Base-by-base conservation (phyloP, 2,797 vertebrate species). In the Enteromius mattozi region DNA sequence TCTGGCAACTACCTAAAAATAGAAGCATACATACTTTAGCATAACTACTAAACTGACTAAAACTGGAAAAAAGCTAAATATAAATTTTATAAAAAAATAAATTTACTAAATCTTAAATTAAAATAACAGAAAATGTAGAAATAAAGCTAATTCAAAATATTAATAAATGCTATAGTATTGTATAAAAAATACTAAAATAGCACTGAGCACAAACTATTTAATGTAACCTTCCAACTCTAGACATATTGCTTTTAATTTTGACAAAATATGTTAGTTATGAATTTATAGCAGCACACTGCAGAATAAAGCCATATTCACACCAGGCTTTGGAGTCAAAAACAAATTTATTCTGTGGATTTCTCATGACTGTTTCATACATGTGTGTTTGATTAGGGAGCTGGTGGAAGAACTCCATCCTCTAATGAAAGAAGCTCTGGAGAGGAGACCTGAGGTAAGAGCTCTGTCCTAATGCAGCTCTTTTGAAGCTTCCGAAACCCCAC, bases 391-490 rank as follows among this genome's bases (percentile, higher is more conserved):
- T 89, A 96, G 95, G 79, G 95, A 96, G 84, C 92, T 99, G 14
- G 97, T 99, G 3, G 98, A 99, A 95, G 98, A 99, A 90, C 97
- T 99, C 78, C 98, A 99, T 88, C 98, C 98, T 4, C 88, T 99
- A 85, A 99, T 99, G 98, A 99, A 99, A 91, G 98, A 99, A 92
- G 98, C 98, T 7, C 94, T 99, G 87, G 98, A 99, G 90, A 96
- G 98, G 82, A 96, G 98, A 69, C 95, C 95, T 17, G 95, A 96
- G 95, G 95, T 96, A 88, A 89, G 63, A 66, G 49, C 49, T 13
- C 13, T 40, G 6, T 33, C n/a, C n/a, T 10, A 21, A 35, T 65
- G 45, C 30, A 19, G 16, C 37, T 33, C 16, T 35, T 17, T 65
- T 14, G 3, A 71, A 19, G 17, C n/a, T 61, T 42, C 17, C 7